Evolutionary conservation across 2,888 invertebrate genomes (phyloP).

Genomic region (Portevinia maculata): DNA sequence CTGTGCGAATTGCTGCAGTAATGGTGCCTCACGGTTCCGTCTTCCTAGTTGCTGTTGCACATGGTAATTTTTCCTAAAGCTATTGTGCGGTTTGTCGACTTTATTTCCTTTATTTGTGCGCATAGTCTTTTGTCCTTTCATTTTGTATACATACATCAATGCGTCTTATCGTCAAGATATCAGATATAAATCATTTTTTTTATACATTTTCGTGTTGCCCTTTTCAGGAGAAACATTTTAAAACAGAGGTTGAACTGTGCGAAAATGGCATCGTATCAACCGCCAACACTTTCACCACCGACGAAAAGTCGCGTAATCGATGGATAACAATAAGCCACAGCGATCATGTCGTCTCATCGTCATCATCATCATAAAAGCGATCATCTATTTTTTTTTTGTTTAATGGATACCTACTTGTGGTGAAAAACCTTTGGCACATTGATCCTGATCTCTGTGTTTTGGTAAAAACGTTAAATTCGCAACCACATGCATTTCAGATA

Average conservation of each 20-base stretch:
- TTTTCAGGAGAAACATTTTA: conserved; percentile 26
- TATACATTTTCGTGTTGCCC: conserved; percentile 53
- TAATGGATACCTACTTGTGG: background rate
- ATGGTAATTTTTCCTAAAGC: conserved; percentile 63
- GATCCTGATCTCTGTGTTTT: conserved; percentile 35
- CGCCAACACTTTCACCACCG: conserved; percentile 50
- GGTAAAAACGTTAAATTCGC: conserved; percentile 9
- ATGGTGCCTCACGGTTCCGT: conserved; percentile 35
- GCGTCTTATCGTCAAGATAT: conserved; percentile 57
- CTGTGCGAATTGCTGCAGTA: conserved; percentile 24
- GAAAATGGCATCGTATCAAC: conserved; percentile 46
- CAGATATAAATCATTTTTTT: conserved; percentile 52
- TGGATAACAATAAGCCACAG: conserved; percentile 47
- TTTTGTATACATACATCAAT: conserved; percentile 21
- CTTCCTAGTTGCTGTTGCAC: conserved; percentile 46
- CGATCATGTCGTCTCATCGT: conserved; percentile 19
- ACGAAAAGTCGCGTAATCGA: conserved; percentile 32
- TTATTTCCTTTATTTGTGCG: conserved; percentile 51
- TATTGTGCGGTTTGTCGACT: conserved; percentile 47
- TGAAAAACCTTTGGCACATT: conserved; percentile 25
- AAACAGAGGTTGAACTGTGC: conserved; percentile 38
- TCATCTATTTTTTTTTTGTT: background rate
- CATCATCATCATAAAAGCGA: conserved; percentile 34
- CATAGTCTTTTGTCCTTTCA: background rate
- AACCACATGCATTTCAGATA: conserved; percentile 22